Percentiles rank a stretch among this genome's conserved stretches.
These are phyloP conservation scores for Microctonus brassicae DNA, from an alignment of 2,888 invertebrate genomes.

Conservation along the genomic window DNA sequence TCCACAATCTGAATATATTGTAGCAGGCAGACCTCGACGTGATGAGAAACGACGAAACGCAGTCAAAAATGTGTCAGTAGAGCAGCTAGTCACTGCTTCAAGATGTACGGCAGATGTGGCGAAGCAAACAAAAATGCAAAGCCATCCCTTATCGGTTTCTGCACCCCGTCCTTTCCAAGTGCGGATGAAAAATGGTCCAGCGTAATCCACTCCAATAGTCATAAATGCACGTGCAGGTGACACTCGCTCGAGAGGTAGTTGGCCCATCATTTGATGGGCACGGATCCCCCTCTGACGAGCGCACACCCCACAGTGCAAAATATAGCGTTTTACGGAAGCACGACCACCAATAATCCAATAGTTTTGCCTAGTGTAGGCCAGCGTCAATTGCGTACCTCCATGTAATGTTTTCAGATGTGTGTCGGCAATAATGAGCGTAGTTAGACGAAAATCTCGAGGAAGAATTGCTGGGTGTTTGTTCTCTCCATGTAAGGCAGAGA, in stretches of 20 bases:
- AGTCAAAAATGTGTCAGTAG: conserved; percentile 40
- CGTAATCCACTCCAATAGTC: conserved; percentile 20
- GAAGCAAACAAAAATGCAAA: too few relatives aligned
- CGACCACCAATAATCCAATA: conserved; percentile 39
- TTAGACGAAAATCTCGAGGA: conserved; percentile 5
- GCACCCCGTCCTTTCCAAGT: too few relatives aligned
- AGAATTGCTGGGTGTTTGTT: conserved; percentile 39
- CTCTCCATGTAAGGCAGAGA: conserved; percentile 21
- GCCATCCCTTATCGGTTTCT: too few relatives aligned
- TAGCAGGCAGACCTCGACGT: too few relatives aligned
- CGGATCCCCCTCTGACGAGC: conserved; percentile 39
- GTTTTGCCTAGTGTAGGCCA: background rate
- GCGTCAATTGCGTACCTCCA: conserved; percentile 38
- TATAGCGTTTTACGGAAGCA: conserved; percentile 15
- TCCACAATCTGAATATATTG: too few relatives aligned
- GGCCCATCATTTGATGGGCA: too few relatives aligned
- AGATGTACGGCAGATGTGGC: too few relatives aligned
- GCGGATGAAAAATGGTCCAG: too few relatives aligned
- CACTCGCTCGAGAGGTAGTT: background rate
- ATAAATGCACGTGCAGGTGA: conserved; percentile 44
- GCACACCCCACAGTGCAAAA: conserved; percentile 31
- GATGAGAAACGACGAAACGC: conserved; percentile 11
- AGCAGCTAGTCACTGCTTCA: conserved; percentile 39
- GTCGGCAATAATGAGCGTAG: conserved; percentile 19
- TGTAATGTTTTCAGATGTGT: conserved; percentile 31